Base-by-base conservation (phyloP, 2,888 invertebrate genomes). In the Volucella zonaria region DNA sequence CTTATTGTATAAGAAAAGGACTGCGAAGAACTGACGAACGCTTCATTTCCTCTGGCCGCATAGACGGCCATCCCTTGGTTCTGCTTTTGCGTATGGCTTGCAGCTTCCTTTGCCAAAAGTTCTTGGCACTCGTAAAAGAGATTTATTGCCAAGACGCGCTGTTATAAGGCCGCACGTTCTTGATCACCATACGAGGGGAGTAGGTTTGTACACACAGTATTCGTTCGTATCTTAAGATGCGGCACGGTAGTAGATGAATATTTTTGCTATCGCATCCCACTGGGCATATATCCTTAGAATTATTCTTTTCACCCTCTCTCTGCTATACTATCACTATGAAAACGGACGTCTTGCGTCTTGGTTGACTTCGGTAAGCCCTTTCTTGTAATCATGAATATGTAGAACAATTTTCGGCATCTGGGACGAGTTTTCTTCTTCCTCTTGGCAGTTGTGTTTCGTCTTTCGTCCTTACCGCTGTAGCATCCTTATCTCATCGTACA, bases 111-210 rank as follows among this genome's bases (percentile, higher is more conserved):
- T 31, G 40, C 61, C 38, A 38, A 58, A 31, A 73, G 67, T 81
- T 85, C 67, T 64, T 77, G 90, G 89, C 88, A 90, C 88, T 91
- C 91, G 90, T 91, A 91, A 91, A 91, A 87, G 88, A 90, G 91
- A 91, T 91, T 91, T 91, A 91, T 90, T 90, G 90, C 86, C 88
- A 90, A 89, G 90, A 91, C 90, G 90, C 90, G 90, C 90, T 88
- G 89, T 89, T 90, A 89, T 90, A 88, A 88, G 88, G 87, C 87
- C 88, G 88, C 89, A 90, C 89, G 90, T 90, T 88, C 56, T 23
- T 66, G 61, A 31, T 31, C 15, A 42, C 49, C 45, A 67, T 15
- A 42, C 47, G 52, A 49, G 56, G 71, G 78, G 59, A 40, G 43
- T 67, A 18, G 54, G 52, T 51, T 52, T 54, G 59, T 70, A 40